Evolutionary conservation across 2,888 invertebrate species (phyloP), one percentile per base, ranked within the genome.

Genomic region (Parochlus steinenii): DNA sequence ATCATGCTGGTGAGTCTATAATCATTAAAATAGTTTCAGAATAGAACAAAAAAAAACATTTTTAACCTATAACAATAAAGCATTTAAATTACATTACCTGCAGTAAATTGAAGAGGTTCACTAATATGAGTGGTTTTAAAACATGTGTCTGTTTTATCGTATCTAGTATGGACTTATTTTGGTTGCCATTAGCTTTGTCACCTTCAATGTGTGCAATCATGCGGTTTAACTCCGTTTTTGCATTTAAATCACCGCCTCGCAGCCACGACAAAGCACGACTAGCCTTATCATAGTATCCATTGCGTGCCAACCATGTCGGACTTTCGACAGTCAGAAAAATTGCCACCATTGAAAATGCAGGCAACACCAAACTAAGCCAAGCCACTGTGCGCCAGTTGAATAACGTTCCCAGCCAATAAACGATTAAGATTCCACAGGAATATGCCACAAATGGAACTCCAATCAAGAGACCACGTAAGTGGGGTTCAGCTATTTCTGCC

Each of bases 391-490:
- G 60, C 81, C 82, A 82, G 18, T 67, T 64, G 23, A 78, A 48
- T n/a, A 64, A 52, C 0, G 74, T 72, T 1, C 81, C 80, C 10
- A 81, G 55, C 1, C 69, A 68, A 47, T 80, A 81, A 19, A 80
- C 74, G 37, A 79, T 57, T 0, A 81, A 60, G 28, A 82, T 79
- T 16, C 82, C 82, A 22, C 74, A 54, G 1, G 79, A 74, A 47
- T 81, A 81, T 12, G 78, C 73, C 16, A 77, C 73, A 47, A 76
- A 75, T 0, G 77, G 74, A 0, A 71, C 69, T n/a, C 77, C 76
- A 18, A 74, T 71, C 7, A 80, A 61, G 31, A 69, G 55, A 4
- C 79, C 76, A 39, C 81, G 64, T 12, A 80, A 53, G 46, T 71
- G 66, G 15, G 80, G 75, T 44, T 79, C 77, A 3, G 79, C 70